phyloP scores from a whole-genome alignment of 2,888 invertebrate genomes.

The Holacanthella duospinosa region DNA sequence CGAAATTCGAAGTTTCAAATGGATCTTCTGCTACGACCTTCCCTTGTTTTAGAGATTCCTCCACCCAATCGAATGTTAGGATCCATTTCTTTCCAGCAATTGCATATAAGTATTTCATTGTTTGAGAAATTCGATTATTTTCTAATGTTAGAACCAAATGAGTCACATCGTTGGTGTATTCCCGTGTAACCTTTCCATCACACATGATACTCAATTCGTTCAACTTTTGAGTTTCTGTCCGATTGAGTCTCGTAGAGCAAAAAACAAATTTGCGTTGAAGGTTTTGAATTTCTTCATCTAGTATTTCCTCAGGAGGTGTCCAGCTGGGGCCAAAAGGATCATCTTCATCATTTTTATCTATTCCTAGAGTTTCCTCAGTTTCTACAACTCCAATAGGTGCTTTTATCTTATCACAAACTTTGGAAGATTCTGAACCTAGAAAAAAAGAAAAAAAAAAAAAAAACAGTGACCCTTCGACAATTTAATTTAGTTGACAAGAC shows the following conservation, averaged over 20 bases:
- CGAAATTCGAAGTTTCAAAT: conserved; percentile 26
- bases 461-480: no score
- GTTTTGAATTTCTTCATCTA: not conserved
- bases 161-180: conserved; percentile 24
- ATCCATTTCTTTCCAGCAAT: conserved; percentile 36
- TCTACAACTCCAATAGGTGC: no score
- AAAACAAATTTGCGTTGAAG: conserved; percentile 6
- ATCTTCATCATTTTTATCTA: no score
- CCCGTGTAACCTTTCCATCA: conserved; percentile 18
- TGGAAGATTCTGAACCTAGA: no score
- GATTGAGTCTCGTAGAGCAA: conserved; percentile 27
- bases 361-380: no score
- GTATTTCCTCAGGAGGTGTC: not conserved
- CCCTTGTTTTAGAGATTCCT: conserved; percentile 22
- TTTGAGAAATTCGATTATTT: conserved; percentile 26
- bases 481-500: no score
- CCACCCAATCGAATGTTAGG: conserved; percentile 31
- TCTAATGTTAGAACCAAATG: conserved; percentile 29
- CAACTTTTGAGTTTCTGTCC: conserved; percentile 15
- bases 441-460: no score
- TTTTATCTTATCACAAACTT: no score
- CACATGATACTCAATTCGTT: conserved; percentile 20
- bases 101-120: conserved; percentile 34
- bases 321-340: not conserved
- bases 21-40: conserved; percentile 23